Base-by-base conservation (phyloP, 2,888 invertebrate species). In the Epinotia ramella region DNA sequence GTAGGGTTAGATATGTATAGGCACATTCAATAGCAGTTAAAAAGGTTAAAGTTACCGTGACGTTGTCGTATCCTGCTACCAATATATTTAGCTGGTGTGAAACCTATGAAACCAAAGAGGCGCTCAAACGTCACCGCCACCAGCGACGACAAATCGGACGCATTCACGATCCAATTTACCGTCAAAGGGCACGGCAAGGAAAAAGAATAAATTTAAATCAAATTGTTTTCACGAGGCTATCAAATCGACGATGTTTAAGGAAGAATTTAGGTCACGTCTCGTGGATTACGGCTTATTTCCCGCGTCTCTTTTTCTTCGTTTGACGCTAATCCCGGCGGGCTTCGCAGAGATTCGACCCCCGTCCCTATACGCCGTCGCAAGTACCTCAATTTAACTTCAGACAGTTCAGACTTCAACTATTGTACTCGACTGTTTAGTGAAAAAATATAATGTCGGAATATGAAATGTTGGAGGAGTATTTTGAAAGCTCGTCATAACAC, bases 301-400 rank as follows among this genome's bases (percentile, higher is more conserved):
- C 88, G 91, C 90, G 89, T 89, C 91, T 88, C 91, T 92, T 93
- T 93, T 92, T 93, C 92, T 92, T 91, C 93, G 92, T 92, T 92
- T 91, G 93, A 89, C 91, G 91, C 87, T 92, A 92, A 93, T 93
- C 93, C 93, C 89, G 84, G 77, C 84, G 90, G 88, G 90, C 85
- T 88, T 86, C 86, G 89, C 88, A 84, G 87, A 90, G 90, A 91
- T 91, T 91, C 89, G 86, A 83, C 87, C 87, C 86, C 84, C 83
- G 84, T 84, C 83, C 80, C 79, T 84, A 79, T 80, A 81, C 83
- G 81, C 80, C 81, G 80, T 81, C 79, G 80, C 80, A 80, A 78
- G 80, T 84, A 84, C 84, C 84, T 85, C 85, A 86, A 83, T 81
- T 83, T 57, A 69, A 69, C 68, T 67, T 60, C 46, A 73, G 57